These are phyloP conservation scores for Dicentrarchus labrax DNA, from an alignment of 2,113 vertebrate species.

Conservation along the genomic window DNA sequence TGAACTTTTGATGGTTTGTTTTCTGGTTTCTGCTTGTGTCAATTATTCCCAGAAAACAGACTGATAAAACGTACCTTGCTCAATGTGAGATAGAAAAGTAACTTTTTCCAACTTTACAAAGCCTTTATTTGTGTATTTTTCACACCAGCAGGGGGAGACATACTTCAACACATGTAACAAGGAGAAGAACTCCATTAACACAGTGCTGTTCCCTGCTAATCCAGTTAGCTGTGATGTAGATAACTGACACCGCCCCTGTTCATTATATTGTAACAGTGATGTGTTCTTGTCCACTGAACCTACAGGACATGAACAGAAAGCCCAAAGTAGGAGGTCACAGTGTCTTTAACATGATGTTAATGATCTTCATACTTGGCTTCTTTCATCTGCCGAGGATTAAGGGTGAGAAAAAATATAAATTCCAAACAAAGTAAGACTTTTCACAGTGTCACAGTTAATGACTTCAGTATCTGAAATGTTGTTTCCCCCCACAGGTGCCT, in stretches of 20 bases:
- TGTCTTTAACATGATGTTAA: conserved; percentile 20
- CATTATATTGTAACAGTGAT: neutral
- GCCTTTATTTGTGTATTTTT: neutral
- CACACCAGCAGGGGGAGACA: conserved; percentile 3
- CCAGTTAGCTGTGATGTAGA: neutral
- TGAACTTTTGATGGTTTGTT: too few species aligned
- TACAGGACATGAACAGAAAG: neutral
- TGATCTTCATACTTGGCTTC: conserved; percentile 9
- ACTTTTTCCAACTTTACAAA: neutral
- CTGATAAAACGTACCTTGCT: too few species aligned
- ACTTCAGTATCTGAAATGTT: neutral
- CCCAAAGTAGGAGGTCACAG: neutral
- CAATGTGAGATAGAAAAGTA: neutral
- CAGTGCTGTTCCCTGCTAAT: neutral
- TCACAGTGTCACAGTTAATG: rapidly evolving
- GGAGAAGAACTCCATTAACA: neutral
- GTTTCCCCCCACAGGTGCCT: conserved; percentile 57
- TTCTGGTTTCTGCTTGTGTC: too few species aligned
- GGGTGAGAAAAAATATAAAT: conserved; percentile 13
- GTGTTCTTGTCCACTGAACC: neutral
- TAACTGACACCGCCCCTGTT: neutral
- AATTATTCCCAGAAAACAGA: too few species aligned
- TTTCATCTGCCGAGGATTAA: conserved; percentile 16
- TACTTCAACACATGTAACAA: neutral
- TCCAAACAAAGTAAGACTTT: neutral